Evolutionary conservation across 2,113 vertebrate species (phyloP), one percentile per base, ranked within the genome.

Genomic region (Pomatorhinus ruficollis): DNA sequence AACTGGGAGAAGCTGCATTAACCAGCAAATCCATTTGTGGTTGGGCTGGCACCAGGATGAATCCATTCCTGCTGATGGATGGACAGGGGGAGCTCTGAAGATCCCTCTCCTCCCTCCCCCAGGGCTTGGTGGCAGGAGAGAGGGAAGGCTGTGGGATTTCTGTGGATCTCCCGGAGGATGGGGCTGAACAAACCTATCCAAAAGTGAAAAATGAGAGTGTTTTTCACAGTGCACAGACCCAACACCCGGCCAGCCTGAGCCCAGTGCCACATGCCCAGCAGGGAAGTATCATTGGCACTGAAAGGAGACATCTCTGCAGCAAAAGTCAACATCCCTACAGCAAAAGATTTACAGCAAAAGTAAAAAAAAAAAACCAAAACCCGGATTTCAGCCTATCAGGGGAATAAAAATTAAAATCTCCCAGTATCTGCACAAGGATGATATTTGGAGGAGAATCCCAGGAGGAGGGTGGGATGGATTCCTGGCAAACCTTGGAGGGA

Each of bases 1-100:
- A 94, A 94, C 96, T 93, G 71, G 85, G 86, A 81, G 95, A 93
- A 95, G 96, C 89, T 97, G 95, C 95, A 95, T 97, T 97, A 97
- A 91, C 87, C 91, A 97, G 90, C 86, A 97, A 95, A 97, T 97
- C 95, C 93, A 97, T 98, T 95, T 81, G 72, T 97, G 88, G 89
- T 10, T 6, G 27, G 27, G 82, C 86, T 94, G 90, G 93, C 69
- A 84, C 71, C 87, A 24, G 94, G 96, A 88, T 44, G 89, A 79
- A 93, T 87, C 78, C 83, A 27, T 14, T 87, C 53, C 64, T 12
- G 10, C 61, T 95, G 97, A 97, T 96, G 91, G 80, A 94, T 89
- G 82, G 70, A n/a, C 22, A 28, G 57, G 14, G 64, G 24, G 31
- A 95, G 59, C 35, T 93, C 79, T 4, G 28, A 33, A 87, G 30